Percentiles rank a stretch among this genome's conserved stretches.
phyloP scores from a whole-genome alignment of 2,888 invertebrate species.

The Linnaemya tessellans region DNA sequence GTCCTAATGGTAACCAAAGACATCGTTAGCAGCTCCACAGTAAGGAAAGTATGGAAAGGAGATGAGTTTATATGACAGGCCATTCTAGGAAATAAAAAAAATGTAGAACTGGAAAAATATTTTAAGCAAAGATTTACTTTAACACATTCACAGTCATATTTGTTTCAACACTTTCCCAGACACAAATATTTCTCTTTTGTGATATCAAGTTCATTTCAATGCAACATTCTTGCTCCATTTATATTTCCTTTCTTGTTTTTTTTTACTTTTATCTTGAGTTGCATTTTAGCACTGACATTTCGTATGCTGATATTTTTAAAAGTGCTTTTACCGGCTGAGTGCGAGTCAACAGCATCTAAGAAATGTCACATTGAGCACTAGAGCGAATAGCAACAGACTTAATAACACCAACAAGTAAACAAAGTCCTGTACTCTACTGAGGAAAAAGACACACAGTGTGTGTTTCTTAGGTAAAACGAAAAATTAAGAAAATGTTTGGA shows the following conservation, averaged over 20 bases:
- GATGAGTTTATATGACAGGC: conserved; percentile 35
- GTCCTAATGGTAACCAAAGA: conserved; percentile 43
- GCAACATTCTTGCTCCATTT: not conserved
- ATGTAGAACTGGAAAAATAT: conserved; percentile 19
- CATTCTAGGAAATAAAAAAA: not conserved
- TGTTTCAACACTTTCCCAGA: not conserved
- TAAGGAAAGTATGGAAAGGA: not conserved
- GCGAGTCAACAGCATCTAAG: conserved; percentile 5
- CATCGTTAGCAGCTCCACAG: not conserved
- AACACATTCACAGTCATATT: not conserved
- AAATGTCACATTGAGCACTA: not conserved
- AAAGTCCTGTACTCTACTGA: no score
- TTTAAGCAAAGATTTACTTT: conserved; percentile 45
- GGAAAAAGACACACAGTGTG: no score
- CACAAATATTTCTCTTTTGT: conserved; percentile 8
- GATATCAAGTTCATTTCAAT: conserved; percentile 36
- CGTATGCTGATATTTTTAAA: conserved; percentile 50
- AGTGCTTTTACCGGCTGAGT: conserved; percentile 18
- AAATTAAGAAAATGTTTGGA: no score
- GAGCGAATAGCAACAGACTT: conserved; percentile 25
- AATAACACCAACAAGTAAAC: not conserved
- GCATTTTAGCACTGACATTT: conserved; percentile 47
- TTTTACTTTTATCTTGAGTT: not conserved
- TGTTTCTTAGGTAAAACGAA: no score
- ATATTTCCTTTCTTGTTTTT: not conserved